Conservation (phyloP, 1,140 invertebrate genomes). For the Nymphalis io region DNA sequence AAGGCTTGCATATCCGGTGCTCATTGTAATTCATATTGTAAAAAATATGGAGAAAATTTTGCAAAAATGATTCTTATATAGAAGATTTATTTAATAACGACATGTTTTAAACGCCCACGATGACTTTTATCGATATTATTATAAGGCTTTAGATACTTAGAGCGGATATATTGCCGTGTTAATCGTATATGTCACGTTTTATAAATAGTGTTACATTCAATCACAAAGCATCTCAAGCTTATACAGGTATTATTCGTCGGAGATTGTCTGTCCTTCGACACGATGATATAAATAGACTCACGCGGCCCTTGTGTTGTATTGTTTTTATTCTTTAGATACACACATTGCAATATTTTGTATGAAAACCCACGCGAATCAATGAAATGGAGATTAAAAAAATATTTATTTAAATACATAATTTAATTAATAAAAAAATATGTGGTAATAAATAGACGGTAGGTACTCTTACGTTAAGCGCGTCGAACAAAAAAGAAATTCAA, state of each 20-base stretch:
- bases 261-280: slow-evolving; percentile 73
- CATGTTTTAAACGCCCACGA: background rate
- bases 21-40: background rate
- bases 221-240: slow-evolving; percentile 35
- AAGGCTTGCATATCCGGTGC: slow-evolving; percentile 8
- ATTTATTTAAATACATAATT: background rate
- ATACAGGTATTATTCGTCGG: slow-evolving; percentile 27
- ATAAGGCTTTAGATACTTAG: background rate
- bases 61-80: background rate
- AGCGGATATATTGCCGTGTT: slow-evolving; percentile 4
- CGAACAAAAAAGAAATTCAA: too few relatives aligned
- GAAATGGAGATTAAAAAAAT: background rate
- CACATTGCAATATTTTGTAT: slow-evolving; percentile 28
- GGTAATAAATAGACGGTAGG: too few relatives aligned
- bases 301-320: slow-evolving; percentile 53
- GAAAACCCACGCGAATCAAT: slow-evolving; percentile 19
- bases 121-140: background rate
- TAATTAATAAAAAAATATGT: background rate
- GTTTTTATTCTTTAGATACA: slow-evolving; percentile 56
- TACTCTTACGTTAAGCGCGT: too few relatives aligned
- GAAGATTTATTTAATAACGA: background rate
- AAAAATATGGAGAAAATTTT: background rate
- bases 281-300: slow-evolving; percentile 65
- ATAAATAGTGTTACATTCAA: slow-evolving; percentile 32
- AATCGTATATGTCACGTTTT: slow-evolving; percentile 21